Conservation (phyloP, 2,113 vertebrate species). For the Psephotus haematonotus region DNA sequence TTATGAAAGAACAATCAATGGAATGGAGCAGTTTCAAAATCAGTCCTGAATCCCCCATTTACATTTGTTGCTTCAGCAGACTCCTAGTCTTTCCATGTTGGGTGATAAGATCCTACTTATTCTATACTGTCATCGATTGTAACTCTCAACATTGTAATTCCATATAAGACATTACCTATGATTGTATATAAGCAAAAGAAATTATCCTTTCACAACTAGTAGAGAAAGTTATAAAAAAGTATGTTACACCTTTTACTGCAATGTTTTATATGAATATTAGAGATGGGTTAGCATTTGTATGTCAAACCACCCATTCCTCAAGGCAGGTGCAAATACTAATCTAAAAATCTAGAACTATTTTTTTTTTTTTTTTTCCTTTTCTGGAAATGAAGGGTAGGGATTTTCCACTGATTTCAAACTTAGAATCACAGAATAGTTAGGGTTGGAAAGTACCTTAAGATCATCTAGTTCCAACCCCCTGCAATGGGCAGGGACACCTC, state of each 20-base stretch:
- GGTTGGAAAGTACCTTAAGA: too few species aligned
- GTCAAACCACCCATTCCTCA: neutral
- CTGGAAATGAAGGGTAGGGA: neutral
- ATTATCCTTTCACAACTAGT: neutral
- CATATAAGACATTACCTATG: neutral
- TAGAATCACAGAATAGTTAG: too few species aligned
- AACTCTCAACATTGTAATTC: neutral
- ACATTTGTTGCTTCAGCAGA: neutral
- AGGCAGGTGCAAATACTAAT: neutral
- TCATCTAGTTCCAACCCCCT: too few species aligned
- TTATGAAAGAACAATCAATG: slow-evolving; percentile 32
- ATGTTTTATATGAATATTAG: neutral
- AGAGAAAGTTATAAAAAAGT: neutral
- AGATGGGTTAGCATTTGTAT: neutral
- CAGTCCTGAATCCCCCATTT: slow-evolving; percentile 32
- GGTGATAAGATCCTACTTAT: neutral
- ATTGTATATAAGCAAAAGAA: neutral
- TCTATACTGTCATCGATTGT: neutral
- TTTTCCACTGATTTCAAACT: neutral
- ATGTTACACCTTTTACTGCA: neutral
- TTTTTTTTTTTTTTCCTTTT: neutral
- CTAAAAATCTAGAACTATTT: neutral
- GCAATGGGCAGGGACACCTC: too few species aligned
- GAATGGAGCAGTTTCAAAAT: slow-evolving; percentile 42
- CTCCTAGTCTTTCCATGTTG: neutral